These are phyloP conservation scores for Nymphalis c-album DNA, from an alignment of 2,888 invertebrate genomes.

Conservation along the genomic window DNA sequence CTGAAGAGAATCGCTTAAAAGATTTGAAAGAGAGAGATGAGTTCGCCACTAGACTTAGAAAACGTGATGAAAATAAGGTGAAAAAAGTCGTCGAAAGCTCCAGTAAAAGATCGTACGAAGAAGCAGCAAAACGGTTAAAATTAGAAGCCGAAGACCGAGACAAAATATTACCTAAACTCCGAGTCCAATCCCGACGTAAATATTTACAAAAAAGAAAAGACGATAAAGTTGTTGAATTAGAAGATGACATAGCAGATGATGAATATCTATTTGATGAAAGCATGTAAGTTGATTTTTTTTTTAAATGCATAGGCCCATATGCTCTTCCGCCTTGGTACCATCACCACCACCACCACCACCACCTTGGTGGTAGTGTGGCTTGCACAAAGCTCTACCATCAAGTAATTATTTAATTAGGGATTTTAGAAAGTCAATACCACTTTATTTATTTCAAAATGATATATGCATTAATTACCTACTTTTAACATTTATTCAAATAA, in stretches of 20 bases:
- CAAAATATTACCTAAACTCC: slow-evolving; percentile 91
- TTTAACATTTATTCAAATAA: background rate
- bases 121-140: slow-evolving; percentile 94
- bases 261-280: slow-evolving; percentile 95
- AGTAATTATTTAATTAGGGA: slow-evolving; percentile 13
- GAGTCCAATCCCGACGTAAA: slow-evolving; percentile 94
- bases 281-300: too few species aligned
- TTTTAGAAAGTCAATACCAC: background rate
- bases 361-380: too few species aligned
- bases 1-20: slow-evolving; percentile 88
- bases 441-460: background rate
- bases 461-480: too few species aligned
- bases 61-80: slow-evolving; percentile 93
- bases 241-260: slow-evolving; percentile 97
- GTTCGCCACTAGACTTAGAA: slow-evolving; percentile 92
- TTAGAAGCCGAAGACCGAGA: slow-evolving; percentile 92
- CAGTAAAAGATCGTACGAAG: slow-evolving; percentile 87
- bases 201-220: slow-evolving; percentile 98
- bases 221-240: slow-evolving; percentile 97
- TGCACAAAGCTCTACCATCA: too few species aligned
- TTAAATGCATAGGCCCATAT: too few species aligned
- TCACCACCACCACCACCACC: too few species aligned
- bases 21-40: slow-evolving; percentile 97
- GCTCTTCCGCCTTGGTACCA: too few species aligned
- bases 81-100: slow-evolving; percentile 87